These are phyloP conservation scores for Automeris io DNA, from an alignment of 2,888 invertebrate species.

Conservation along the genomic window DNA sequence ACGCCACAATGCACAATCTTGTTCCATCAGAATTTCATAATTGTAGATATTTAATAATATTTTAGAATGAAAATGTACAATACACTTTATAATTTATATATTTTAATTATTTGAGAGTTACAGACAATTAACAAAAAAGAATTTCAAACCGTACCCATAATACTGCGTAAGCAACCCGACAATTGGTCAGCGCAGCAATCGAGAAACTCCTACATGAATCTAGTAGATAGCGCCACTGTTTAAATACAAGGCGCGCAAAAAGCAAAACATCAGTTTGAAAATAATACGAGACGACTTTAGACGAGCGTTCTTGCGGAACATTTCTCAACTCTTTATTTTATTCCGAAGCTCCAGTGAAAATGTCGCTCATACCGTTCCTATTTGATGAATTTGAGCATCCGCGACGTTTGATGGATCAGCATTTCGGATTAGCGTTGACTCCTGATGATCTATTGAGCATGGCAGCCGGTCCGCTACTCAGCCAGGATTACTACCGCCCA, in stretches of 20 bases:
- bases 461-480: slow-evolving; percentile 33
- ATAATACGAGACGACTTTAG: slow-evolving; percentile 15
- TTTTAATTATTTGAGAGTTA: no score
- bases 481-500: slow-evolving; percentile 54
- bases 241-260: slow-evolving; percentile 35
- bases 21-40: no score
- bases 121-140: no score
- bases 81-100: no score
- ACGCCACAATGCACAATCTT: no score
- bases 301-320: slow-evolving; percentile 8
- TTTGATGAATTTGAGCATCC: slow-evolving; percentile 55
- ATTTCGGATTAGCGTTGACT: slow-evolving; percentile 69
- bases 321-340: slow-evolving; percentile 5
- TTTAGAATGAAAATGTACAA: no score
- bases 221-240: slow-evolving; percentile 33
- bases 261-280: slow-evolving; percentile 35
- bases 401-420: slow-evolving; percentile 68
- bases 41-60: no score
- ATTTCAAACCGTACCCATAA: no score
- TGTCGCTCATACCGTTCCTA: slow-evolving; percentile 71
- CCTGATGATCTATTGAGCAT: slow-evolving; percentile 62
- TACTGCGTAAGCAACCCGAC: slow-evolving; percentile 30
- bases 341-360: slow-evolving; percentile 30
- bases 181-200: slow-evolving; percentile 29
- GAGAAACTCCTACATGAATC: slow-evolving; percentile 42